phyloP scores from a whole-genome alignment of 2,113 vertebrate species.

The Neofelis nebulosa region DNA sequence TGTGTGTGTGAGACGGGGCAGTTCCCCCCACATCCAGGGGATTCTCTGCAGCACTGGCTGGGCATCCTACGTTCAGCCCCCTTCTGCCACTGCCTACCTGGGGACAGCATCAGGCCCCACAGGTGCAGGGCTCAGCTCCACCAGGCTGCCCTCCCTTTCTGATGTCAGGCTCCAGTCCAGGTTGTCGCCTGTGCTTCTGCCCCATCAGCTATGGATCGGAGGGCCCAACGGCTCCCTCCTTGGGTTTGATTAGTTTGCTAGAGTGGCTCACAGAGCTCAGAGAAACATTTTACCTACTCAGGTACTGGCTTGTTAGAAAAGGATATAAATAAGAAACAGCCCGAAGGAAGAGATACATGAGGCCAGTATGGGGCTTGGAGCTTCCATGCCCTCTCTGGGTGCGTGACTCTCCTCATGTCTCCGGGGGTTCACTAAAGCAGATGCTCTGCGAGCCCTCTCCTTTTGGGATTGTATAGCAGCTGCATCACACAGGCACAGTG shows the following conservation, averaged over 20 bases:
- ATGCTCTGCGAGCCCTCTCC: background rate
- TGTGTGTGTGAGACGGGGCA: background rate
- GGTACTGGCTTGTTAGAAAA: background rate
- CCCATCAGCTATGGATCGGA: background rate
- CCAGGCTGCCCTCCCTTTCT: no score
- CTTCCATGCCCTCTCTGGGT: background rate
- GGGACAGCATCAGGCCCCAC: no score
- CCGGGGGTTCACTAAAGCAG: no score
- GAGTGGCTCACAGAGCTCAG: background rate
- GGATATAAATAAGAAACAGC: background rate
- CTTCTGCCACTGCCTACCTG: background rate
- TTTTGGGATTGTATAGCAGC: background rate
- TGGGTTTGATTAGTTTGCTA: background rate
- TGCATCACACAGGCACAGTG: background rate
- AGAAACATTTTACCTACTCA: background rate
- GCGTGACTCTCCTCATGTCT: fast-evolving
- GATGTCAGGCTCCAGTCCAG: background rate
- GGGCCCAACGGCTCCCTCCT: background rate
- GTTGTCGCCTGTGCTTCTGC: background rate
- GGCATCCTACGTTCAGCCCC: background rate
- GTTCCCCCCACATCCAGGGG: background rate
- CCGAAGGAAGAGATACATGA: background rate
- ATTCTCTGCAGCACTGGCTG: background rate
- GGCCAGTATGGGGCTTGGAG: no score
- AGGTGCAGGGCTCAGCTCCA: background rate